Percentiles rank a stretch among this genome's conserved stretches.
phyloP scores from a whole-genome alignment of 2,888 invertebrate genomes.

The Zelleria hepariella region DNA sequence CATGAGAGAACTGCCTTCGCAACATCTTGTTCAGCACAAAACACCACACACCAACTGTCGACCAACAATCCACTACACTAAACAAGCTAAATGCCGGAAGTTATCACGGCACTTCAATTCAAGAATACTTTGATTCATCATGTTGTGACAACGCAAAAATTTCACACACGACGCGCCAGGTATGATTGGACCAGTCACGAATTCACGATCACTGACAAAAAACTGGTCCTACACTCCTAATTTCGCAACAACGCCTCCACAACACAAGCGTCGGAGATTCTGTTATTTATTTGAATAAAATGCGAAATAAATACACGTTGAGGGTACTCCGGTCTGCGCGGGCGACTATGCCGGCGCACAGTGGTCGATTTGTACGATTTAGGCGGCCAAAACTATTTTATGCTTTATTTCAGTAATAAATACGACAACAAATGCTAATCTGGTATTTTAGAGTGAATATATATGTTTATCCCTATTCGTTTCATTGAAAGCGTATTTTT shows the following conservation, averaged over 20 bases:
- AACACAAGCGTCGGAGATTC: not conserved
- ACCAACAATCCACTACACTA: not conserved
- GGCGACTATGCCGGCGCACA: not conserved
- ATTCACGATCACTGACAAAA: not conserved
- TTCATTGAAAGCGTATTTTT: too few species aligned
- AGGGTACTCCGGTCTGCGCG: not conserved
- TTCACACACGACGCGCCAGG: not conserved
- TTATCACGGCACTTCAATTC: not conserved
- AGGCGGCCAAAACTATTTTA: too few species aligned
- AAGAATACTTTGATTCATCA: not conserved
- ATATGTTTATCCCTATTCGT: too few species aligned
- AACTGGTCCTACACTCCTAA: not conserved
- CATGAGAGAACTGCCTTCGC: slow-evolving; percentile 59
- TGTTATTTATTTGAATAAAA: not conserved
- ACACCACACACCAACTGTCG: slow-evolving; percentile 5
- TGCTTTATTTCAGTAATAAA: too few species aligned
- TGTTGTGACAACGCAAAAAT: not conserved
- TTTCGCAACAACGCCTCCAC: not conserved
- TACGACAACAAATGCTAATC: too few species aligned
- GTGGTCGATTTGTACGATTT: too few species aligned
- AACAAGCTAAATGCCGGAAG: not conserved
- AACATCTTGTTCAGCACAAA: slow-evolving; percentile 21
- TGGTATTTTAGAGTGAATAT: too few species aligned
- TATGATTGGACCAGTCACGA: not conserved
- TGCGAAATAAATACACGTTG: not conserved